Percentiles rank a stretch among this genome's conserved stretches.
phyloP scores from a whole-genome alignment of 2,797 vertebrate genomes.

The Lagodon rhomboides region DNA sequence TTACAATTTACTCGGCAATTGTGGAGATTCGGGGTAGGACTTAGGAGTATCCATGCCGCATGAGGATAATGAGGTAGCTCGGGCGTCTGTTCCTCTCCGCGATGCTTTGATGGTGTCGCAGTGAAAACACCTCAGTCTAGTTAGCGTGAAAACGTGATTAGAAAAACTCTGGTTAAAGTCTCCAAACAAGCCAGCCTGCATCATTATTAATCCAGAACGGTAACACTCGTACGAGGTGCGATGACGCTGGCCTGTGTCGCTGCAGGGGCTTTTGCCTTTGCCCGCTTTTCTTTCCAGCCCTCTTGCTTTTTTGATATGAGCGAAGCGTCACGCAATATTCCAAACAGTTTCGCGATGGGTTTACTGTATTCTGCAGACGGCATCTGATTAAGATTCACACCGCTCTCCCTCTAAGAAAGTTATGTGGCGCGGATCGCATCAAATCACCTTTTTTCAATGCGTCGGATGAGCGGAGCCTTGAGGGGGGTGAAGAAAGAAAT shows the following conservation, averaged over 20 bases:
- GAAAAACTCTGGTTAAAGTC: conserved; percentile 49
- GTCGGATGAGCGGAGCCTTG: conserved; percentile 31
- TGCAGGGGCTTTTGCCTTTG: conserved; percentile 14
- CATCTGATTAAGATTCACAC: conserved; percentile 59
- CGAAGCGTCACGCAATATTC: conserved; percentile 34
- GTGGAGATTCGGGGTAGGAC: conserved; percentile 41
- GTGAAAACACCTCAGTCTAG: conserved; percentile 53
- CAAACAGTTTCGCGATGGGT: conserved; percentile 42
- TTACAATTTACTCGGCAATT: conserved; percentile 59
- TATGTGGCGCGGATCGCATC: conserved; percentile 47
- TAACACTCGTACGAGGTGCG: conserved; percentile 26
- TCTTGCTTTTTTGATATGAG: conserved; percentile 53
- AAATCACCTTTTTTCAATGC: conserved; percentile 65
- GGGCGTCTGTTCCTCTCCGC: conserved; percentile 43
- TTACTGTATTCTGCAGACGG: conserved; percentile 13
- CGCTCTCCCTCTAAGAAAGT: conserved; percentile 44
- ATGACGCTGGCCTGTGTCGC: conserved; percentile 20
- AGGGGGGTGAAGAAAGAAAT: conserved; percentile 60
- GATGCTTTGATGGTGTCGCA: conserved; percentile 57
- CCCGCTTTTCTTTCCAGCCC: neutral
- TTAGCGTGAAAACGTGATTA: conserved; percentile 64
- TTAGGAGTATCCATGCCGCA: conserved; percentile 45
- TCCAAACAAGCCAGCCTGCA: conserved; percentile 36
- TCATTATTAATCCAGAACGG: conserved; percentile 55
- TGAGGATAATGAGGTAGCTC: conserved; percentile 64